These are phyloP conservation scores for Sebastes aleutianus DNA, from an alignment of 2,797 vertebrate species.

Conservation along the genomic window DNA sequence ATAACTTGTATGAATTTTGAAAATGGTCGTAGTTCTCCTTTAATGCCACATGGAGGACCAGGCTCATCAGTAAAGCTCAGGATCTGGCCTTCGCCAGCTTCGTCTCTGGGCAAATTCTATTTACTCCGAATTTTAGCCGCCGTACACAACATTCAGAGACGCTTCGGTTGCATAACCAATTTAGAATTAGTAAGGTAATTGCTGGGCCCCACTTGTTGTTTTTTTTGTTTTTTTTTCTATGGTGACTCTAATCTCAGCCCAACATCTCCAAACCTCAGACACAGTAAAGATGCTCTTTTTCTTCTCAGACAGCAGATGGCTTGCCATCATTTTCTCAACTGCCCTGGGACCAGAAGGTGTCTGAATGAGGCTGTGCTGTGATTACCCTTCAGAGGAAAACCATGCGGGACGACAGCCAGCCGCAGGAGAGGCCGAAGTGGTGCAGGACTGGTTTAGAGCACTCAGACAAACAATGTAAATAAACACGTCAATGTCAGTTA, in stretches of 20 bases:
- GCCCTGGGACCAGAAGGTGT: slow-evolving; percentile 64
- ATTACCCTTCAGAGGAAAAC: slow-evolving; percentile 71
- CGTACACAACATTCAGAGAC: slow-evolving; percentile 4
- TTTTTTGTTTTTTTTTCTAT: slow-evolving; percentile 19
- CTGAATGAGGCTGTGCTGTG: slow-evolving; percentile 60
- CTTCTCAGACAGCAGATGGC: slow-evolving; percentile 57
- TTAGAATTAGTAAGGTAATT: slow-evolving; percentile 53
- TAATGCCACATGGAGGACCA: background rate
- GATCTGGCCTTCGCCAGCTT: background rate
- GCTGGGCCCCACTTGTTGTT: background rate
- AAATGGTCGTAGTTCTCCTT: background rate
- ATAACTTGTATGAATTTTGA: too few species aligned
- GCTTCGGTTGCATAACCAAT: slow-evolving; percentile 25
- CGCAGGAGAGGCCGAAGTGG: slow-evolving; percentile 42
- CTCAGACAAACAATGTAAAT: slow-evolving; percentile 34
- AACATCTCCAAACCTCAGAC: slow-evolving; percentile 69
- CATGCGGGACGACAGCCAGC: slow-evolving; percentile 48
- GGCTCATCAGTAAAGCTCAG: background rate
- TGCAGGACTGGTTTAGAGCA: slow-evolving; percentile 10
- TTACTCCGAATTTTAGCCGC: slow-evolving; percentile 1
- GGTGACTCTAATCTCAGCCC: slow-evolving; percentile 41
- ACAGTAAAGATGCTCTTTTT: slow-evolving; percentile 66
- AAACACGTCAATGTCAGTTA: background rate
- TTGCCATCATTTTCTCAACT: slow-evolving; percentile 58
- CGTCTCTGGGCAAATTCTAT: background rate